Evolutionary conservation across 2,888 invertebrate genomes (phyloP), one percentile per base, ranked within the genome.

Genomic region (Drosophila seclusa): DNA sequence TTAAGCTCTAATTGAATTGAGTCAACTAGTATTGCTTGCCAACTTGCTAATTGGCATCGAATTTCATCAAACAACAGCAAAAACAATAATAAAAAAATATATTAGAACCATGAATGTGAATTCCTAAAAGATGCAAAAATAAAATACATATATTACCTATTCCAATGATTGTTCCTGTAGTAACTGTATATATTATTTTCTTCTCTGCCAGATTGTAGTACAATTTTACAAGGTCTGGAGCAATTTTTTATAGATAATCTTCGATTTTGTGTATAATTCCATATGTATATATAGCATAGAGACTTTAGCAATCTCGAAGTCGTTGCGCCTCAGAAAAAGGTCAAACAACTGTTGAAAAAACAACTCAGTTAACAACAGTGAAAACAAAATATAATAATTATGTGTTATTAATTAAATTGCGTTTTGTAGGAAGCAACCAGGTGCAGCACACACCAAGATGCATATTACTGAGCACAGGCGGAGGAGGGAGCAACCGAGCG

Each of bases 21-120:
- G 60, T 75, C 71, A 66, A 53, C 40, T 61, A 68, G 52, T 52
- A 50, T 40, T 61, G n/a, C 18, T 38, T 68, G 32, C 24, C 36
- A 55, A 66, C 53, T 42, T 75, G 82, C 67, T 85, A 85, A 83
- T 83, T 83, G 65, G 53, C 78, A 70, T 73, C 78, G 70, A 65
- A 64, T 63, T 74, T 53, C 29, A 21, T 40, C 24, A n/a, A 29
- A 32, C 27, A 52, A 54, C 31, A 45, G 48, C 31, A 58, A 64
- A 18, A 27, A 55, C 38, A 29, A 34, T 59, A 32, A 4, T 34
- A 13, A n/a, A 13, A 4, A 29, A n/a, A 29, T 4, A 3, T 21
- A 10, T 21, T 10, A 21, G 52, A 52, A 52, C 16, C 16, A 4
- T 27, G 16, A 24, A 21, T 5, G 21, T 21, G 42, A 42, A 2